Percentiles rank a stretch among this genome's conserved stretches.
Evolutionary conservation across 2,888 invertebrate genomes (phyloP).

Genomic region (Bellardia pandia): DNA sequence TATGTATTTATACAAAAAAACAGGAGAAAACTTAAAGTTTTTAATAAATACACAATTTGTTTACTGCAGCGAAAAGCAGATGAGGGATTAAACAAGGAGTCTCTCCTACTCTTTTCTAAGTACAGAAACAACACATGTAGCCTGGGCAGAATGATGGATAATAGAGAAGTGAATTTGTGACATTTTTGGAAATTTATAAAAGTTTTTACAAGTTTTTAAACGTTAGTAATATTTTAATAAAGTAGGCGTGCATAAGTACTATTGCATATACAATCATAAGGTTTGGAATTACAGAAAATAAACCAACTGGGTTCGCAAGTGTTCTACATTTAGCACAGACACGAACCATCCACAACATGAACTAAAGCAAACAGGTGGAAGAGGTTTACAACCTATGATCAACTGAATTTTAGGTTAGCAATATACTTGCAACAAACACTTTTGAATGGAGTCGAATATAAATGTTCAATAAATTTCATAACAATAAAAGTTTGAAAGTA

Average conservation of each 20-base stretch:
- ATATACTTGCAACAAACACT: too few species aligned
- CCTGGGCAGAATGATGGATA: slow-evolving; percentile 19
- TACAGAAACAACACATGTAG: not conserved
- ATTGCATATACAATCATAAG: not conserved
- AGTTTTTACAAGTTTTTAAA: slow-evolving; percentile 3
- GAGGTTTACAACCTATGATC: too few species aligned
- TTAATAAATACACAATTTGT: slow-evolving; percentile 65
- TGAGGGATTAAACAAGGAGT: not conserved
- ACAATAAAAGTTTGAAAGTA: too few species aligned
- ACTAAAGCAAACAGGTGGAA: too few species aligned
- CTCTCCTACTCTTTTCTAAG: not conserved
- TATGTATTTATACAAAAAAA: not conserved
- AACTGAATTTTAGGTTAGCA: too few species aligned
- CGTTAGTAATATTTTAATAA: not conserved
- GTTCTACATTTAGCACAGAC: too few species aligned
- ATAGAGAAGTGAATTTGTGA: slow-evolving; percentile 12
- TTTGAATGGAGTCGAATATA: too few species aligned
- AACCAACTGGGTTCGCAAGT: too few species aligned
- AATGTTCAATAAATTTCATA: too few species aligned
- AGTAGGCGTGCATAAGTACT: not conserved
- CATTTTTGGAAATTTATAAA: not conserved
- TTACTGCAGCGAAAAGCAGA: slow-evolving; percentile 2
- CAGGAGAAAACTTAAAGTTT: slow-evolving; percentile 43
- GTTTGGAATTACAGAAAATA: too few species aligned
- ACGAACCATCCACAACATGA: too few species aligned